Conservation (phyloP, 2,888 invertebrate species). For the Troides aeacus region DNA sequence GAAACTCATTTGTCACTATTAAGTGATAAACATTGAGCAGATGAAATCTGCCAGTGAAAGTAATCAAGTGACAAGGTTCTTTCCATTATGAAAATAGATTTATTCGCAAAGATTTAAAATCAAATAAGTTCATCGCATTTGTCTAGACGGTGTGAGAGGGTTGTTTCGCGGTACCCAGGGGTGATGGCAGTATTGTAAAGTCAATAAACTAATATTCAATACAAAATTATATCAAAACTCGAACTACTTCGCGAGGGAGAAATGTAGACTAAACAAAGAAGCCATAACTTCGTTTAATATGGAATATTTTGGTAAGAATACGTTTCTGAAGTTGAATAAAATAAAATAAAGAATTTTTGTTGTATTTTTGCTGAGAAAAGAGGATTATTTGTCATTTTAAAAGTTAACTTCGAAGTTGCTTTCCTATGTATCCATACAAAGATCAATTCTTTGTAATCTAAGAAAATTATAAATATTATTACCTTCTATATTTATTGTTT, state of each 20-base stretch:
- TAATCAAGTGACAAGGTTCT: slow-evolving; percentile 38
- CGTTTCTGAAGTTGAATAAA: background rate
- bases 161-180: slow-evolving; percentile 41
- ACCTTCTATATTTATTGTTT: no score
- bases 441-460: no score
- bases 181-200: slow-evolving; percentile 59
- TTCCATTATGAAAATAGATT: slow-evolving; percentile 41
- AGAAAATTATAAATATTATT: no score
- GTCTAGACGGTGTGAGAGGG: slow-evolving; percentile 70
- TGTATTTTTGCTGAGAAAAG: no score
- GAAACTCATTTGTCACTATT: slow-evolving; percentile 20
- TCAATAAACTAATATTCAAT: slow-evolving; percentile 66
- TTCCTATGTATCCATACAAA: no score
- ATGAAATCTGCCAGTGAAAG: slow-evolving; percentile 27
- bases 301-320: background rate
- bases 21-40: slow-evolving; percentile 17
- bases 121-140: slow-evolving; percentile 53
- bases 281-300: slow-evolving; percentile 18
- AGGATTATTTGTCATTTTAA: no score
- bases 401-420: no score
- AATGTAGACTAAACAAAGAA: slow-evolving; percentile 22
- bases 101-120: slow-evolving; percentile 48
- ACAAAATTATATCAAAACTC: slow-evolving; percentile 40
- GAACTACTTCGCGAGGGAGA: slow-evolving; percentile 22
- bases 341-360: background rate